Evolutionary conservation across 2,797 vertebrate genomes (phyloP).

Genomic region (Catharus ustulatus): DNA sequence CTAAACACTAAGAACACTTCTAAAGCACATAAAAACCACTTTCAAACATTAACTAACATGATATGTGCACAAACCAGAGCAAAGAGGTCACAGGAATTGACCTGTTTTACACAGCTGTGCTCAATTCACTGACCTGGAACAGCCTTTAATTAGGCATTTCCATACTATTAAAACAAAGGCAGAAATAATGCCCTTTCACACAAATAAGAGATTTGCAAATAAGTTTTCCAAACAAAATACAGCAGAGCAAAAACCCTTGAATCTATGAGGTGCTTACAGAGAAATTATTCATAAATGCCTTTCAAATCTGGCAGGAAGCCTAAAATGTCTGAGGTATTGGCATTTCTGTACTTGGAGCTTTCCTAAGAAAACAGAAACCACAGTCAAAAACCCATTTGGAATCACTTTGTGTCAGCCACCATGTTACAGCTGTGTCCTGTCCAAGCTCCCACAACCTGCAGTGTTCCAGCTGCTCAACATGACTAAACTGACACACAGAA

Average conservation of each 20-base stretch:
- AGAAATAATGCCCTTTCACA: constrained; percentile 8
- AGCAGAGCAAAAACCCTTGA: not conserved
- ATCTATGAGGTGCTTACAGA: not conserved
- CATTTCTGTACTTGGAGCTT: not conserved
- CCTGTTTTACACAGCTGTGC: constrained; percentile 24
- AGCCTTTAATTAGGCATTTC: constrained; percentile 46
- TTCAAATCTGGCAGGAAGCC: not conserved
- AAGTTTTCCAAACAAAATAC: not conserved
- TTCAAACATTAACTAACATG: not conserved
- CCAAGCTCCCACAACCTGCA: constrained; percentile 8
- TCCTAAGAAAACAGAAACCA: constrained; percentile 6
- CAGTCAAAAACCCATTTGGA: not conserved
- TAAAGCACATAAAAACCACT: not conserved
- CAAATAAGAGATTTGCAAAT: not conserved
- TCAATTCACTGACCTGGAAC: constrained; percentile 34
- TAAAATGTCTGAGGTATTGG: not conserved
- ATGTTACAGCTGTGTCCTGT: not conserved
- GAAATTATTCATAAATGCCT: constrained; percentile 2
- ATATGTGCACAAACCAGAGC: not conserved
- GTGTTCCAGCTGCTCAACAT: not conserved
- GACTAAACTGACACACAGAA: constrained; percentile 14
- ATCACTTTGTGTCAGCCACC: constrained; percentile 26
- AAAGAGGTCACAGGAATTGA: constrained; percentile 17
- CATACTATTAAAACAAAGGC: not conserved
- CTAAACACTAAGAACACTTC: not conserved